Base-by-base conservation (phyloP, 2,113 vertebrate species). In the Solenodon paradoxus region DNA sequence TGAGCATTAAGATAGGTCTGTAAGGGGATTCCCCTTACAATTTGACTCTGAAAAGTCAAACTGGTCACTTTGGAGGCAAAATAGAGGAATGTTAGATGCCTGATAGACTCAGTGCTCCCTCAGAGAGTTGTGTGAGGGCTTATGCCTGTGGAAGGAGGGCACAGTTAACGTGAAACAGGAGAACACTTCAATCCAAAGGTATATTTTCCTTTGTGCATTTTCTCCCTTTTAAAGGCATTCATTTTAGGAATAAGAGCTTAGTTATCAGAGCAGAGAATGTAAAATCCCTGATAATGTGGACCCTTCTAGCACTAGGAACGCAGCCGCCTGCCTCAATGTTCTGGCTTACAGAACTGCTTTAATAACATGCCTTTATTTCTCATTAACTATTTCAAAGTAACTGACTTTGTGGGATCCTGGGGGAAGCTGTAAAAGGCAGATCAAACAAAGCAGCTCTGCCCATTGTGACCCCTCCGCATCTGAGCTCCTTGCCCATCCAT, bases 341-440 rank as follows among this genome's bases (percentile, higher is more conserved):
- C 59, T 11, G n/a, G 28, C 30, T 20, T 40, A 69, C 17, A n/a
- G 28, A 66, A 47, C 11, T 57, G 28, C 63, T 24, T 63, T 91
- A 40, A 40, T 57, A 51, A 15, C 20, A 28, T 30, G 71, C 24
- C 12, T 57, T 64, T 51, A 63, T 19, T 16, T 45, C 49, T 88
- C 61, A 47, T 81, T 93, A 93, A 49, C 57, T 55, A 53, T 77
- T 85, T 94, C 82, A 92, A 84, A 88, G 74, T 51, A 32, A 9
- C 51, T 83, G 53, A 55, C 40, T 85, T 91, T 61, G 78, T 75
- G 92, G 72, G 49, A 35, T 78, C 32, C 69, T 69, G 28, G 30
- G 45, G 68, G 26, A 53, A 66, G 78, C 66, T 91, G 24, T 72
- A 93, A 96, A 88, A 88, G 15, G 38, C 24, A 86, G 71, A 94